These are phyloP conservation scores for Hapalemur alaotrensis DNA, from an alignment of 2,797 vertebrate genomes.

Conservation along the genomic window DNA sequence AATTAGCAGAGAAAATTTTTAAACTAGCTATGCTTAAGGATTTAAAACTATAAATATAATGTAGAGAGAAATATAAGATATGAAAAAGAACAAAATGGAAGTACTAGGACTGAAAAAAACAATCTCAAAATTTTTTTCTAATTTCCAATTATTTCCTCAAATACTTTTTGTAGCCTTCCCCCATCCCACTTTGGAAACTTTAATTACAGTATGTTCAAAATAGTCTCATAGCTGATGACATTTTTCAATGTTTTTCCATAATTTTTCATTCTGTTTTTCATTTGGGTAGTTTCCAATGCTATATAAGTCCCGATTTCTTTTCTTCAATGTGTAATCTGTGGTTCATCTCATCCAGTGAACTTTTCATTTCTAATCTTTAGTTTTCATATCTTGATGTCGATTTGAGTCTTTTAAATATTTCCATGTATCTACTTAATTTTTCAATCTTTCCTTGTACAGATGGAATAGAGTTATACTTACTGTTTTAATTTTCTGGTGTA, in stretches of 20 bases:
- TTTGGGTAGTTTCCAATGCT: neutral
- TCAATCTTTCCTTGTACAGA: neutral
- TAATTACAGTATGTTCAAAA: neutral
- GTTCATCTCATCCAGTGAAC: neutral
- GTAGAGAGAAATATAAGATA: neutral
- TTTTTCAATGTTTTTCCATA: neutral
- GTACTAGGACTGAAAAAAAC: neutral
- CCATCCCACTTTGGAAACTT: neutral
- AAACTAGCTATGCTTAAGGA: neutral
- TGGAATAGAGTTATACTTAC: neutral
- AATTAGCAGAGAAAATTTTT: neutral
- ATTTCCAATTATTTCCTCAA: neutral
- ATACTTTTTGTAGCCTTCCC: neutral
- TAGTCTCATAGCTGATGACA: neutral
- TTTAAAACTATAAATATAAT: neutral
- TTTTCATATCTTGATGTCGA: neutral
- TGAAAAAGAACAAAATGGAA: neutral
- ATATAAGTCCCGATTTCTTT: neutral
- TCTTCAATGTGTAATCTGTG: neutral
- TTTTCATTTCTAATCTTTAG: neutral
- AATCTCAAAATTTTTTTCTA: neutral
- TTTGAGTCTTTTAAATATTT: neutral
- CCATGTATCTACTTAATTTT: neutral
- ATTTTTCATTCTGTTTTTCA: neutral
- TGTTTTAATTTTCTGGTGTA: neutral